These are phyloP conservation scores for Siphamia tubifer DNA, from an alignment of 2,113 vertebrate species.

Conservation along the genomic window DNA sequence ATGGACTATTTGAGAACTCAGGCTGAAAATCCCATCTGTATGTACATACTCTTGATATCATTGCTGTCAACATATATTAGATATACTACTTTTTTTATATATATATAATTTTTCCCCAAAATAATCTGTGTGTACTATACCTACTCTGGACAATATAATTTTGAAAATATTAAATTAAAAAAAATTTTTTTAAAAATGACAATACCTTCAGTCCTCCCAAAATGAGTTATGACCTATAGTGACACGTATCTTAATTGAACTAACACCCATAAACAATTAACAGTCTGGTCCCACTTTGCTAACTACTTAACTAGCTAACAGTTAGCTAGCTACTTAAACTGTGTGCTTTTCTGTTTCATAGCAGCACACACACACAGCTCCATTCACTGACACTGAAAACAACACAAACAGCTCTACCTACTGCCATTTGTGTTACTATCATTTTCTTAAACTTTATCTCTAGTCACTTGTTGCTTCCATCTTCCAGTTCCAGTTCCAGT, in stretches of 20 bases:
- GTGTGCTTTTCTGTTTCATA: neutral
- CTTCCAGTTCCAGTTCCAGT: neutral
- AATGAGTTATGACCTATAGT: too few relatives aligned
- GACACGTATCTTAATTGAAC: neutral
- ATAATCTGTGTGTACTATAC: too few relatives aligned
- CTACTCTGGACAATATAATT: too few relatives aligned
- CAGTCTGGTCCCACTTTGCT: neutral
- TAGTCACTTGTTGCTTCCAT: constrained; percentile 30
- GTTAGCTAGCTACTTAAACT: constrained; percentile 14
- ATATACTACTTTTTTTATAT: too few relatives aligned
- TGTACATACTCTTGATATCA: too few relatives aligned
- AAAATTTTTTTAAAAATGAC: too few relatives aligned
- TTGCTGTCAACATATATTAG: too few relatives aligned
- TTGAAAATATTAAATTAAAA: too few relatives aligned
- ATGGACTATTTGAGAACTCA: too few relatives aligned
- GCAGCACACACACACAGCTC: neutral
- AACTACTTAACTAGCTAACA: constrained; percentile 36
- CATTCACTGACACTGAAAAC: neutral
- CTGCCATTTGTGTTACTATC: neutral
- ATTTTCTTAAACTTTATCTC: constrained; percentile 1
- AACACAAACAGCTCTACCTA: rapidly evolving
- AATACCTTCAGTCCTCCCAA: too few relatives aligned
- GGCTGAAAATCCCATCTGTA: too few relatives aligned
- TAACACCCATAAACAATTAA: neutral
- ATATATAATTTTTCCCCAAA: too few relatives aligned